Base-by-base conservation (phyloP, 1,140 invertebrate genomes). In the Bombus sibiricus region DNA sequence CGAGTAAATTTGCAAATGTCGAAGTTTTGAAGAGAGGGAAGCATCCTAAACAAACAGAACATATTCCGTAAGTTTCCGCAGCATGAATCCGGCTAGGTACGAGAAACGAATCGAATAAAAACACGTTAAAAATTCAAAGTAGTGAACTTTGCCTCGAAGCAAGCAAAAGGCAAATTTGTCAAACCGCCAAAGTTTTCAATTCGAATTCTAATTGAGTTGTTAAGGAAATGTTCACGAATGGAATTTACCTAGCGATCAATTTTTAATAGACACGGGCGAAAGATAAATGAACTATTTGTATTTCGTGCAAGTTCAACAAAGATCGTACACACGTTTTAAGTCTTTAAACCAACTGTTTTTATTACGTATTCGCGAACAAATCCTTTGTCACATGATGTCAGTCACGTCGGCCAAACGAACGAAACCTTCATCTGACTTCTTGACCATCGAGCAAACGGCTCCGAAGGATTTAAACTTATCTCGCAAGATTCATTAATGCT, bases 261-360 rank as follows among this genome's bases (percentile, higher is more conserved):
- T 53, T 53, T 47, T 74, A 32, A 47, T 43, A 47, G 72, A 32
- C 41, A 9, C 41, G 15, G 18, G 15, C 28, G 3, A 10, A 77
- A 78, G 37, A 9, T 41, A 62, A 32, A 78, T 32, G 57, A 41
- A 64, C 25, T 78, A 25, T 78, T 78, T 78, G 75, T 64, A 78
- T 66, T 57, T 76, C 47, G 10, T 37, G 5, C 5, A 59, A 76
- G 53, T 76, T 75, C 47, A 57, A 57, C 69, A 72, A n/a, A n/a
- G 69, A n/a, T 72, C 37, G 37, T 41, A 47, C n/a, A 10, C n/a
- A 32, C 15, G 18, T 43, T 74, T 74, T 32, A 74, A 74, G n/a
- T 25, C 18, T 13, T 32, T n/a, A 15, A 34, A 22, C n/a, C 15
- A 25, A 25, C 34, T n/a, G 18, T 53, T 25, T 28, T 34, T 34